Base-by-base conservation (phyloP, 2,113 vertebrate species). In the Anguilla japonica region DNA sequence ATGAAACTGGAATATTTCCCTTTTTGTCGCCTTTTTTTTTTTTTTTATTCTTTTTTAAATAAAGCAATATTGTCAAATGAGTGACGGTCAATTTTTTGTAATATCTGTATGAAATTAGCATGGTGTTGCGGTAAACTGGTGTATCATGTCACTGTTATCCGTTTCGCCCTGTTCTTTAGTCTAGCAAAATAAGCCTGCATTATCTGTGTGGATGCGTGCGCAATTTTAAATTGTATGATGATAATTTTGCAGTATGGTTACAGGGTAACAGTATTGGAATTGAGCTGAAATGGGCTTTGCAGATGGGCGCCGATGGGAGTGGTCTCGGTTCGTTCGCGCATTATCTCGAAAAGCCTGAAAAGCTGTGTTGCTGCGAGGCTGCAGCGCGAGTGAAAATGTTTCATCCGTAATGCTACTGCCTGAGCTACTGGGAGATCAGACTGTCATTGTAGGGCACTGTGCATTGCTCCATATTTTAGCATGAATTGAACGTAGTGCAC, bases 401-500 rank as follows among this genome's bases (percentile, higher is more conserved):
- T 84, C 67, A 85, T 88, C 60, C 90, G 83, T 85, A 88, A 91
- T 83, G 75, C 90, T 89, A 56, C 89, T 87, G 88, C 89, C 90
- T 84, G 87, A 86, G 87, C 85, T 88, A 82, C 88, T 60, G 53
- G 86, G 41, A 92, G 87, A 91, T 91, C 87, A 90, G 81, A 87
- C 88, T 84, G 57, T 79, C 46, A 82, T 88, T 91, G 87, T 87
- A 88, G 71, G 83, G 86, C 75, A 85, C 82, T 50, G 79, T 84
- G 84, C 85, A 85, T 91, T 50, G 89, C 85, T 91, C 83, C 84
- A 90, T 93, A 91, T 91, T 91, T 91, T 90, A 91, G 60, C 87
- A 91, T 91, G 85, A 89, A 89, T 79, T 89, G 89, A 92, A 87
- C 50, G 81, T 75, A 92, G 88, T 79, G 90, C 60, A 26, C 90